Evolutionary conservation across 2,797 vertebrate genomes (phyloP), one percentile per base, ranked within the genome.

Genomic region (Hydrocynus forskahlii): DNA sequence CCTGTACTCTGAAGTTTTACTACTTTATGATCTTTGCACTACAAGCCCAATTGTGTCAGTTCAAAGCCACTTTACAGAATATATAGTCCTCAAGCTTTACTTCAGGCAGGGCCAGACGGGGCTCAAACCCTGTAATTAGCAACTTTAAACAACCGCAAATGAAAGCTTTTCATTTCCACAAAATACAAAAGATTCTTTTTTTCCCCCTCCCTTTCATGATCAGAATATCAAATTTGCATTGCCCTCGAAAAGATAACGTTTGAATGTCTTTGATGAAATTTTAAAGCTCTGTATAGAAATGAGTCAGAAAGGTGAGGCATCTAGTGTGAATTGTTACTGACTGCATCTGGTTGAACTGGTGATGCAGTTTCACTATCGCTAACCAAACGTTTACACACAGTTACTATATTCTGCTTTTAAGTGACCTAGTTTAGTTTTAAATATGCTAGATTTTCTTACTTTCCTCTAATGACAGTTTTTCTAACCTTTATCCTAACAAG

Each of bases 1-100:
- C 92, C 92, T 94, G 92, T 90, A 88, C 92, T 93, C 89, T 93
- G 88, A 93, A 92, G 92, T 94, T 92, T 92, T 92, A 89, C 90
- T 92, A 91, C 88, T 93, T 93, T 93, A 92, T 93, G 91, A 92
- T 93, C 91, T 92, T 91, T 91, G 89, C 88, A 87, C 89, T 88
- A 86, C 81, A 85, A 89, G 90, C 87, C 19, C 81, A 88, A 87
- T 83, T 85, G 88, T 91, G 90, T 92, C 92, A 92, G 92, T 94
- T 94, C 91, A 93, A 93, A 93, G 93, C 91, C 81, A 84, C 89
- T 85, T 90, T 86, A 86, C 89, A 91, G 90, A 93, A 91, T 91
- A 87, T 80, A 79, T 86, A 87, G 85, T 90, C 89, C 71, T 85
- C 83, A 85, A 90, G 91, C 86, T 90, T 83, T 21, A 89, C 68